Evolutionary conservation across 2,888 invertebrate genomes (phyloP), one percentile per base, ranked within the genome.

Genomic region (Esperia sulphurella): DNA sequence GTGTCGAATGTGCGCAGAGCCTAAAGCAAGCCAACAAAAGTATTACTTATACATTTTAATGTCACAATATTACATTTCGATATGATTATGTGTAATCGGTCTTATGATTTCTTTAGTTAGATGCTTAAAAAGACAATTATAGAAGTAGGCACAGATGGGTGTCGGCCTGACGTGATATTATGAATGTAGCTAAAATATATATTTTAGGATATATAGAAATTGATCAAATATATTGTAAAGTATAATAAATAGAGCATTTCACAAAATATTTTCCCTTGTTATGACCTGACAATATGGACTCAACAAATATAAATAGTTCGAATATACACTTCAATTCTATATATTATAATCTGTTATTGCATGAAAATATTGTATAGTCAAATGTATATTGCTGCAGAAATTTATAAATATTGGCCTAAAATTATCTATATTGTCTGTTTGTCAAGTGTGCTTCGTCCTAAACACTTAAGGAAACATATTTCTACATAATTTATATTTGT

Each of bases 141-240:
- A 71, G 69, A 54, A 61, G 61, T 68, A 67, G 69, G 62, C 70
- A 64, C 69, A 61, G 55, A 59, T 53, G 53, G 58, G 67, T 75
- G 73, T 71, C 69, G 63, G 69, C 72, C 77, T 68, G 68, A 75
- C 58, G 82, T 83, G 83, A 83, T 83, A 84, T 83, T 83, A 82
- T 65, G 65, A 71, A 66, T 74, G 73, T 83, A 79, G 77, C 71
- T 65, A 71, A 72, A 75, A 63, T 66, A 63, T 61, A 62, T 63
- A 60, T 65, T 51, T 64, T 66, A 61, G 55, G 59, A 58, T 3
- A 21, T 55, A 64, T 64, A 65, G 63, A 58, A 59, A 61, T 61
- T 56, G 57, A 61, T 59, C 54, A 61, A 62, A 46, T 62, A 59
- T 64, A 63, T 61, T 59, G 58, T 63, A 62, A 58, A 61, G 50